phyloP scores from a whole-genome alignment of 2,113 vertebrate genomes.

The Carlito syrichta region DNA sequence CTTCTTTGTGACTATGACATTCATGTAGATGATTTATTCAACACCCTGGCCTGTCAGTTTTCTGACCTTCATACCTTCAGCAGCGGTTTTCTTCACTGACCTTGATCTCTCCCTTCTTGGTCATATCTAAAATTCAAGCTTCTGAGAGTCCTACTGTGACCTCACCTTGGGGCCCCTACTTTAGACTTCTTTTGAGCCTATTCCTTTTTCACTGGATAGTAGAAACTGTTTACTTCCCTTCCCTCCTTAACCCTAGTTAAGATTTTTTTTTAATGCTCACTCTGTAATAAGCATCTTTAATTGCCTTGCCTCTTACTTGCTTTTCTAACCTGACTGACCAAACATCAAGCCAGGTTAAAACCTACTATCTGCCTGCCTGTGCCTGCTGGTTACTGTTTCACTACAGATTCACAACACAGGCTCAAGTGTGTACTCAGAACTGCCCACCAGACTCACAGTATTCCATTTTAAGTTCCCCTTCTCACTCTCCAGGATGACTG shows the following conservation, averaged over 20 bases:
- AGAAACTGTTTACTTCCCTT: neutral
- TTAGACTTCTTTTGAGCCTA: neutral
- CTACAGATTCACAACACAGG: neutral
- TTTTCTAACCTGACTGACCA: neutral
- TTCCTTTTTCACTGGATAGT: neutral
- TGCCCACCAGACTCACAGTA: neutral
- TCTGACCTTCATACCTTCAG: neutral
- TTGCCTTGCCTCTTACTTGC: neutral
- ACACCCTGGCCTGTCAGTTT: neutral
- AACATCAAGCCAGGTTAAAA: neutral
- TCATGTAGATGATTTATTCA: no score
- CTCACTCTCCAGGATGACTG: neutral
- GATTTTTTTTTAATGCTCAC: neutral
- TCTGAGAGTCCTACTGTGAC: neutral
- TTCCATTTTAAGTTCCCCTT: neutral
- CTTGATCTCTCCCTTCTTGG: neutral
- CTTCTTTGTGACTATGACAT: neutral
- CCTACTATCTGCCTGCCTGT: neutral
- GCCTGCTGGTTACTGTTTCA: neutral
- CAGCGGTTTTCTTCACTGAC: neutral
- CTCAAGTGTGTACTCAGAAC: neutral
- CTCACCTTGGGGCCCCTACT: neutral
- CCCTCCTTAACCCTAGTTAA: neutral
- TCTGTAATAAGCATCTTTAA: neutral
- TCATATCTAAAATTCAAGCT: neutral